Base-by-base conservation (phyloP, 2,797 vertebrate species). In the Ctenopoma multispine region DNA sequence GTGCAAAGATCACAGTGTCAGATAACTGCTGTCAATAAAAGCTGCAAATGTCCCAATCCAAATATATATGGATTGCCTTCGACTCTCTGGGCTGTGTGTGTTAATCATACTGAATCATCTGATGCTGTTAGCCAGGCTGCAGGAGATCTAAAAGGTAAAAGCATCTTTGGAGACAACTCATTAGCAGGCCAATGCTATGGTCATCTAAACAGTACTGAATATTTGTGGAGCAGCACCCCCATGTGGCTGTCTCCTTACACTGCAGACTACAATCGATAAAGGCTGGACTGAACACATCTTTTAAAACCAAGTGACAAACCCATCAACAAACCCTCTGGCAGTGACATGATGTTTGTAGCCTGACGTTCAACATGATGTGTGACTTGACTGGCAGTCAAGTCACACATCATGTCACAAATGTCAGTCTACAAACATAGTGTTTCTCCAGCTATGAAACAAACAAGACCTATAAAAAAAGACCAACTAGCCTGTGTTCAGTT, bases 171-270 rank as follows among this genome's bases (percentile, higher is more conserved):
- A 61, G 49, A 8, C 6, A 72, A 36, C 23, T 56, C 50, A 80
- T 74, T 62, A 79, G 15, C 27, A 49, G 36, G 12, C 29, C 38
- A 53, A 49, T 36, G 17, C 4, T 51, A 18, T 43, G 7, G 50
- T 44, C 54, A 50, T 27, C 14, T 20, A 1, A 50, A n/a, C 31
- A 51, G 60, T 9, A 38, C 50, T 29, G 27, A 85, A 80, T 40
- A 46, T 44, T 56, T 75, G 55, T 73, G 62, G 3, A 70, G 49
- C 66, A 78, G 55, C 72, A 12, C 60, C 75, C 50, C 80, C 46
- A 0, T 36, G 85, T 84, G 90, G 87, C 44, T 4, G 0, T 5
- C 0, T 4, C 0, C 0, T 5, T 14, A 21, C 18, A 76, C 72
- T 77, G 74, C 84, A 78, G 29, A 15, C n/a, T 46, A 12, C 4